Conservation (phyloP, 2,888 invertebrate genomes). For the Cosmia pyralina region DNA sequence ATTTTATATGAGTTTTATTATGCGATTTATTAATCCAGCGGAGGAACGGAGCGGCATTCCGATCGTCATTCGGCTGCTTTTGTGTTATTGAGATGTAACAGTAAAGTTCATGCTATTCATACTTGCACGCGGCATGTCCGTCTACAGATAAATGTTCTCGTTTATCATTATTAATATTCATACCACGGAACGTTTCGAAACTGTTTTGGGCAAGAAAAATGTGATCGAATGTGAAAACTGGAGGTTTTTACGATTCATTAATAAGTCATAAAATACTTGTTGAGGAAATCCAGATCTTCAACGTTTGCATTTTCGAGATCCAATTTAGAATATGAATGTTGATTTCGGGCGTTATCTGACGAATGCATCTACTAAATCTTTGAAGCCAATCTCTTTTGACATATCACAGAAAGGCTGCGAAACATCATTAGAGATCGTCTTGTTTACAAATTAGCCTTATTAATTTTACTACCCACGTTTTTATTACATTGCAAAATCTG, state of each 20-base stretch:
- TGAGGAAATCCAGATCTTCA: conserved; percentile 46
- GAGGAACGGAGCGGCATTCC: conserved; percentile 75
- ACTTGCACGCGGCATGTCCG: conserved; percentile 34
- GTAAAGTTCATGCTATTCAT: conserved; percentile 53
- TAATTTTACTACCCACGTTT: conserved; percentile 50
- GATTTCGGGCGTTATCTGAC: conserved; percentile 50
- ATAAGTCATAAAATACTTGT: conserved; percentile 60
- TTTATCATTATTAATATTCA: conserved; percentile 54
- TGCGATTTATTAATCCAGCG: conserved; percentile 76
- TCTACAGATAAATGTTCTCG: conserved; percentile 43
- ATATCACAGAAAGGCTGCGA: conserved; percentile 57
- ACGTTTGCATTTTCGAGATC: conserved; percentile 44
- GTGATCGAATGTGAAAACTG: conserved; percentile 24
- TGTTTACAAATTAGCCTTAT: conserved; percentile 63
- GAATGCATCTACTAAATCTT: conserved; percentile 56
- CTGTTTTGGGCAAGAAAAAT: conserved; percentile 48
- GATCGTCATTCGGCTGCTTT: conserved; percentile 70
- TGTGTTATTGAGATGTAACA: conserved; percentile 77
- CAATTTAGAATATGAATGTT: conserved; percentile 49
- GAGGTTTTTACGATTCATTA: conserved; percentile 55
- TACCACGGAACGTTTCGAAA: conserved; percentile 44
- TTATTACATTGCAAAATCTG: conserved; percentile 34
- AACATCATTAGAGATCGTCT: conserved; percentile 50
- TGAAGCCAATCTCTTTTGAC: conserved; percentile 42
- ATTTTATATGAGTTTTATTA: conserved; percentile 79